Evolutionary conservation across 2,888 invertebrate species (phyloP).

Genomic region (Ectobius pallidus): DNA sequence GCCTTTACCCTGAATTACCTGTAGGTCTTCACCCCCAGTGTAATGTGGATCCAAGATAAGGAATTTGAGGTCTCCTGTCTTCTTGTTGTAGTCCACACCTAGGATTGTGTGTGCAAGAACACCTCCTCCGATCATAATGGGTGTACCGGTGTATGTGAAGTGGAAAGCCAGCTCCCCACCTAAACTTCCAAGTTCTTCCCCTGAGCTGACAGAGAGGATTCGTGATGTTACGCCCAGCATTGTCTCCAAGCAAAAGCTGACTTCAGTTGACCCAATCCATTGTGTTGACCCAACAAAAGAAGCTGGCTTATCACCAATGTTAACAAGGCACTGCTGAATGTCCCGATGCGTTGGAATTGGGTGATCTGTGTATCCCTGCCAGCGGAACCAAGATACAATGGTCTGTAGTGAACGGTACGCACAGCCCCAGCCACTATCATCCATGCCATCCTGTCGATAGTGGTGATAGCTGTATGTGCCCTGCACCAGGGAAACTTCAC

Average conservation of each 20-base stretch:
- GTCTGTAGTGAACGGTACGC: conserved; percentile 98
- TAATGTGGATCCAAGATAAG: conserved; percentile 99
- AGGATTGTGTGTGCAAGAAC: conserved; percentile 97
- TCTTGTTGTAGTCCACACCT: conserved; percentile 86
- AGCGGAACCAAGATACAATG: conserved; percentile 91
- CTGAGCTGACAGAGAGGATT: conserved; percentile 85
- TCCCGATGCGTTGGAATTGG: conserved; percentile 81
- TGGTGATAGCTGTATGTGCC: conserved; percentile 95
- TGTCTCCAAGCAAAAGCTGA: conserved; percentile 88
- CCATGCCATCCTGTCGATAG: conserved; percentile 92
- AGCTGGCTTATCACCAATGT: conserved; percentile 90
- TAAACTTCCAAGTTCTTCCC: conserved; percentile 78
- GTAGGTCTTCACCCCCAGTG: conserved; percentile 85
- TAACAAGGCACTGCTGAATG: conserved; percentile 93
- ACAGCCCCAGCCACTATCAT: conserved; percentile 99
- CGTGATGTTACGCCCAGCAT: conserved; percentile 74
- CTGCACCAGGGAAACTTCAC: conserved; percentile 66
- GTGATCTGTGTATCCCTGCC: conserved; percentile 81
- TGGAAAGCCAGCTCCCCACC: conserved; percentile 86
- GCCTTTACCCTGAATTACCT: conserved; percentile 77
- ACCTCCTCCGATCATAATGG: conserved; percentile 99
- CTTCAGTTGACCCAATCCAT: conserved; percentile 99
- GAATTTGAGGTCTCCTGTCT: conserved; percentile 78
- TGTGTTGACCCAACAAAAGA: conserved; percentile 88
- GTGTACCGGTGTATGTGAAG: conserved; percentile 91